phyloP scores from a whole-genome alignment of 2,113 vertebrate species.

The Cromileptes altivelis region DNA sequence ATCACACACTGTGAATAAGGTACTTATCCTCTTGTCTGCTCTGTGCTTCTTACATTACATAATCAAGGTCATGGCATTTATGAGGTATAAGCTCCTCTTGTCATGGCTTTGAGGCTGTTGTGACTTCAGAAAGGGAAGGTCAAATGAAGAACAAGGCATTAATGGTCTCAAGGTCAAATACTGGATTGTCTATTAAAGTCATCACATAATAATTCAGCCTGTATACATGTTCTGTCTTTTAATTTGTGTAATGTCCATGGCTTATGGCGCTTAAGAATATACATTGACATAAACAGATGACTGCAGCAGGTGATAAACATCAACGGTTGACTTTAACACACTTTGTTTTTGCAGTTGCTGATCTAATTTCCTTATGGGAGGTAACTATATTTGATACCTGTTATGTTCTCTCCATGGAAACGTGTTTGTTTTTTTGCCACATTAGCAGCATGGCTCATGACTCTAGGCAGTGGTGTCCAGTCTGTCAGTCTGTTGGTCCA shows the following conservation, averaged over 20 bases:
- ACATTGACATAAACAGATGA: slow-evolving; percentile 19
- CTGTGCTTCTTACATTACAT: slow-evolving; percentile 66
- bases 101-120: slow-evolving; percentile 41
- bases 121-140: slow-evolving; percentile 60
- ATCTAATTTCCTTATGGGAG: slow-evolving; percentile 55
- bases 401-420: slow-evolving; percentile 74
- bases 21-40: slow-evolving; percentile 48
- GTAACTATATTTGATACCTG: slow-evolving; percentile 63
- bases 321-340: slow-evolving; percentile 28
- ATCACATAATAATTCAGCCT: slow-evolving; percentile 9
- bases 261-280: neutral
- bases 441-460: slow-evolving; percentile 43
- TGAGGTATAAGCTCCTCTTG: slow-evolving; percentile 56
- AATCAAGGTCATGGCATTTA: slow-evolving; percentile 73
- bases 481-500: neutral
- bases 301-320: slow-evolving; percentile 21
- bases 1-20: slow-evolving; percentile 58
- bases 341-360: slow-evolving; percentile 77
- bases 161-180: slow-evolving; percentile 55
- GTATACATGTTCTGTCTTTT: slow-evolving; percentile 9
- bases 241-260: slow-evolving; percentile 22
- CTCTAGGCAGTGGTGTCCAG: neutral
- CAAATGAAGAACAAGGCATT: slow-evolving; percentile 58
- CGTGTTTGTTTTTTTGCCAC: slow-evolving; percentile 53
- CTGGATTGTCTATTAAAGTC: slow-evolving; percentile 22